These are phyloP conservation scores for Rhopalosiphum nymphaeae DNA, from an alignment of 2,888 invertebrate genomes.

Conservation along the genomic window DNA sequence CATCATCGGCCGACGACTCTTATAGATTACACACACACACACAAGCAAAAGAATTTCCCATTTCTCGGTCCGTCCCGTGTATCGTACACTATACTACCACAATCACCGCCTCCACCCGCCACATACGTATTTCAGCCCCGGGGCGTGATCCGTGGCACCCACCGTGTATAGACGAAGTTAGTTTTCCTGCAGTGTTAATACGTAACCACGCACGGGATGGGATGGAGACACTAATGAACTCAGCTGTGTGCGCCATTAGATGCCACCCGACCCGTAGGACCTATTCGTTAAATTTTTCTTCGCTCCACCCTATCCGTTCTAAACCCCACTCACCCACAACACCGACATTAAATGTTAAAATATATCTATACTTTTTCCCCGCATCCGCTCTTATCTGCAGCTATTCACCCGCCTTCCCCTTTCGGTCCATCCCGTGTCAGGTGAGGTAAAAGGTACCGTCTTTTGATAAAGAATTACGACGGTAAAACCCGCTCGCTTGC, in stretches of 20 bases:
- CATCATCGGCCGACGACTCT: slow-evolving; percentile 56
- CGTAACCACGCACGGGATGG: not conserved
- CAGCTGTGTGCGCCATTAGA: slow-evolving; percentile 53
- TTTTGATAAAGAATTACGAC: slow-evolving; percentile 63
- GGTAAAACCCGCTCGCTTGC: slow-evolving; percentile 39
- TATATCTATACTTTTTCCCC: slow-evolving; percentile 15
- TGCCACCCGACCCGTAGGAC: slow-evolving; percentile 53
- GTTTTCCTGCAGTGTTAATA: slow-evolving; percentile 46
- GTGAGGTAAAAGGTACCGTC: slow-evolving; percentile 33
- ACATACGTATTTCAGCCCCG: not conserved
- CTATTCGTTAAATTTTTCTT: slow-evolving; percentile 63
- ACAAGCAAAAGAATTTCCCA: not conserved
- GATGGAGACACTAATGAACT: slow-evolving; percentile 52
- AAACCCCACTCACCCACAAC: not conserved
- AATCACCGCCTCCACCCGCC: not conserved
- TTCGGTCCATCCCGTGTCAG: not conserved
- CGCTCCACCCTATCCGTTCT: not conserved
- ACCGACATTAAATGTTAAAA: slow-evolving; percentile 17
- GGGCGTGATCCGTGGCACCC: not conserved
- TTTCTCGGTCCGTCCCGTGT: slow-evolving; percentile 12
- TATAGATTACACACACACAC: not conserved
- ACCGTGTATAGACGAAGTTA: slow-evolving; percentile 25
- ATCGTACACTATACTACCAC: not conserved
- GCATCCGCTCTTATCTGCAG: not conserved
- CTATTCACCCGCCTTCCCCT: not conserved